Evolutionary conservation across 2,888 invertebrate genomes (phyloP).

Genomic region (Pristionchus mayeri): DNA sequence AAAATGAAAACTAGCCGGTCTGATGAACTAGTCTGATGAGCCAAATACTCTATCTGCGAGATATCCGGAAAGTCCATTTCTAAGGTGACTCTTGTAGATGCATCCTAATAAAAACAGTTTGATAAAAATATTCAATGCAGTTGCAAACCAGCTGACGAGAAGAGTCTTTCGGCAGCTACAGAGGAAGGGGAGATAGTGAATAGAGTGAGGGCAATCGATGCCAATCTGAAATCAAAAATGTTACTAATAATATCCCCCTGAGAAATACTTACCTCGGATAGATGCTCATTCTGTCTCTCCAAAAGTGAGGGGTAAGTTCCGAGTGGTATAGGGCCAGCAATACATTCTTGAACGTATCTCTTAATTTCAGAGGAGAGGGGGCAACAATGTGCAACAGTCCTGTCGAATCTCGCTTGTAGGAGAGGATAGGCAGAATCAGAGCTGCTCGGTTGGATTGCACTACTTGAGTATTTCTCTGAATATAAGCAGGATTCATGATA

Average conservation of each 20-base stretch:
- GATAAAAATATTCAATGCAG: neutral
- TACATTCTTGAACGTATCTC: neutral
- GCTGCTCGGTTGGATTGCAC: neutral
- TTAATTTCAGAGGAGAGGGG: neutral
- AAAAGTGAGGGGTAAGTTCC: slow-evolving; percentile 7
- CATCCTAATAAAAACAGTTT: neutral
- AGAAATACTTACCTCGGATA: neutral
- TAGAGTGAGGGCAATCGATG: neutral
- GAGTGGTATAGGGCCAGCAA: neutral
- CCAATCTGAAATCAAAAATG: neutral
- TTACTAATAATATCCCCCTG: too few relatives aligned
- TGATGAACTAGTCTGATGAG: too few relatives aligned
- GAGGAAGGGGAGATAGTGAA: slow-evolving; percentile 7
- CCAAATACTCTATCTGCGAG: too few relatives aligned
- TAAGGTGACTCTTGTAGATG: neutral
- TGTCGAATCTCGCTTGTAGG: neutral
- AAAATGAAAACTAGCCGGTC: too few relatives aligned
- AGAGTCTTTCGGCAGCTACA: neutral
- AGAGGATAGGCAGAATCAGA: neutral
- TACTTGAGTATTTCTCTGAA: neutral
- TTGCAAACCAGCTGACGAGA: neutral
- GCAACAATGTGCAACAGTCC: neutral
- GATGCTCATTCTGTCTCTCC: neutral
- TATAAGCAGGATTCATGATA: neutral
- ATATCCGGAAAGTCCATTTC: neutral